Evolutionary conservation across 92 coral and sea anemone genomes (phyloP).

Genomic region (Porites rus): DNA sequence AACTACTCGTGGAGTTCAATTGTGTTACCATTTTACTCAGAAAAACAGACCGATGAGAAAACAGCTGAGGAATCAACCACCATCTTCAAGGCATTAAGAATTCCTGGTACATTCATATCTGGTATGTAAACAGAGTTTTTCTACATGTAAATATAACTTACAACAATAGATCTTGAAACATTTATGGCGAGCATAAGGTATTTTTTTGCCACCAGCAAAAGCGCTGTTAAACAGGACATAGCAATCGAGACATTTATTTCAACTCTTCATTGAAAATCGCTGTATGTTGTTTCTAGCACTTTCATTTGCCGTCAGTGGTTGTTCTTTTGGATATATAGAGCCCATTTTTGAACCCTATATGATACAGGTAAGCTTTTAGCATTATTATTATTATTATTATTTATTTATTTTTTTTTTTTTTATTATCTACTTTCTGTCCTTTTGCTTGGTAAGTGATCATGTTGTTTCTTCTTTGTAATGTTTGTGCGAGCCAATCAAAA

Average conservation of each 20-base stretch:
- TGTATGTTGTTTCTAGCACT: not conserved
- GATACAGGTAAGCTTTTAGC: not conserved
- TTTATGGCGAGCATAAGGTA: too few relatives aligned
- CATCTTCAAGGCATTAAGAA: constrained; percentile 2
- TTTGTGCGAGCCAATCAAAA: too few relatives aligned
- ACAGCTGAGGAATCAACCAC: not conserved
- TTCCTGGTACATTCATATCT: constrained; percentile 15
- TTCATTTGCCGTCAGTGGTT: not conserved
- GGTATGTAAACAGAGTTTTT: not conserved
- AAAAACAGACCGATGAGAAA: not conserved
- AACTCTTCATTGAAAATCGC: too few relatives aligned
- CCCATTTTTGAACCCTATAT: constrained; percentile 26
- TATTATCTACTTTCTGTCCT: not conserved
- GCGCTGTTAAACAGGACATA: too few relatives aligned
- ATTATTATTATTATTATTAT: too few relatives aligned
- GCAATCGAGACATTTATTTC: too few relatives aligned
- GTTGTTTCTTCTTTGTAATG: too few relatives aligned
- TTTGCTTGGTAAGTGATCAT: not conserved
- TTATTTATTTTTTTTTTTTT: too few relatives aligned
- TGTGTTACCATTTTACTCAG: not conserved
- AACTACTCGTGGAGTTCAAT: too few relatives aligned
- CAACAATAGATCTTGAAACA: too few relatives aligned
- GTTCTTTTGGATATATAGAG: not conserved
- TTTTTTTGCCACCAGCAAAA: too few relatives aligned
- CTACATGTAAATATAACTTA: too few relatives aligned